Conservation (phyloP, 1,140 invertebrate genomes). For the Drosophila guanche region DNA sequence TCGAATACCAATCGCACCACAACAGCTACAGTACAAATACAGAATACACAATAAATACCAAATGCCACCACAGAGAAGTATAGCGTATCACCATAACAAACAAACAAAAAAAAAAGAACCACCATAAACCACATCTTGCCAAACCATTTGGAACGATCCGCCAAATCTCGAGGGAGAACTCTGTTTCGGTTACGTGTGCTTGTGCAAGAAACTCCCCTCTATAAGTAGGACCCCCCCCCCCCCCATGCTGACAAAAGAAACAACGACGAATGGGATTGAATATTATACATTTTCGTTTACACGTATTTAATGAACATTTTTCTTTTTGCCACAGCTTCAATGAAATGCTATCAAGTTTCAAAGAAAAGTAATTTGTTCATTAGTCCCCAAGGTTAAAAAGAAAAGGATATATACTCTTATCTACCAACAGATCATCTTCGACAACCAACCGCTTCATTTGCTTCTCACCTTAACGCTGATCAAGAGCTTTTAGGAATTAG, state of each 20-base stretch:
- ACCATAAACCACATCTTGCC: constrained; percentile 36
- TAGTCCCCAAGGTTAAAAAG: constrained; percentile 53
- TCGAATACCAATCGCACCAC: constrained; percentile 74
- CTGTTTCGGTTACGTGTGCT: constrained; percentile 65
- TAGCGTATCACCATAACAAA: constrained; percentile 68
- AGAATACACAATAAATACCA: constrained; percentile 49
- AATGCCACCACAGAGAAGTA: constrained; percentile 74
- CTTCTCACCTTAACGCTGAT: constrained; percentile 56
- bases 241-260: constrained; percentile 49
- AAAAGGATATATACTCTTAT: constrained; percentile 38
- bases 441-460: constrained; percentile 45
- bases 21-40: constrained; percentile 70
- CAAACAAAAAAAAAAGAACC: constrained; percentile 33
- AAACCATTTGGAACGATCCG: constrained; percentile 24
- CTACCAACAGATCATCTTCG: constrained; percentile 19
- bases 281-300: constrained; percentile 84
- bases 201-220: constrained; percentile 41
- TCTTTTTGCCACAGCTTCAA: constrained; percentile 71
- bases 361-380: constrained; percentile 78
- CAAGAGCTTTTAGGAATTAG: constrained; percentile 38
- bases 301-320: constrained; percentile 84
- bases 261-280: constrained; percentile 83
- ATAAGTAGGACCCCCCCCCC: constrained; percentile 44
- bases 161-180: constrained; percentile 33
- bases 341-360: constrained; percentile 49